Conservation (phyloP, 1,140 invertebrate species). For the Andricus grossulariae region DNA sequence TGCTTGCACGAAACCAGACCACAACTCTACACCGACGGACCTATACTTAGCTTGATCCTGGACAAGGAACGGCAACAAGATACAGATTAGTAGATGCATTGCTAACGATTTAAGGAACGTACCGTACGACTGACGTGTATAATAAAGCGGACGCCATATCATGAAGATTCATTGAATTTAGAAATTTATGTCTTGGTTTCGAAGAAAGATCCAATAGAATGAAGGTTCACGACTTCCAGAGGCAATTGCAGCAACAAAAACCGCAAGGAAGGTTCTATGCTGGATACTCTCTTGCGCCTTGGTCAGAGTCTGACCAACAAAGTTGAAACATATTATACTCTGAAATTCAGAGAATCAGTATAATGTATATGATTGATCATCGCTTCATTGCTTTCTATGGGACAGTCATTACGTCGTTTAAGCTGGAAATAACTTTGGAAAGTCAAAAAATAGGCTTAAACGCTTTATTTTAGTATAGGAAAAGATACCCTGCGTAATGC, state of each 20-base stretch:
- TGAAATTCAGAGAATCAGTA: background rate
- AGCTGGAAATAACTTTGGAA: slow-evolving; percentile 1
- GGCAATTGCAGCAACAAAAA: background rate
- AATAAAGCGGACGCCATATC: slow-evolving; percentile 71
- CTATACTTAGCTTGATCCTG: slow-evolving; percentile 73
- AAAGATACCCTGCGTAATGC: background rate
- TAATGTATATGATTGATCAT: background rate
- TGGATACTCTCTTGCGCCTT: background rate
- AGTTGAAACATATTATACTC: background rate
- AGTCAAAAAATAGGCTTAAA: background rate
- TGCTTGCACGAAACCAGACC: slow-evolving; percentile 81
- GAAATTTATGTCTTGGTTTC: slow-evolving; percentile 68
- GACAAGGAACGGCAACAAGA: slow-evolving; percentile 39
- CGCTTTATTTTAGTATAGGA: background rate
- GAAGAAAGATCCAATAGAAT: background rate
- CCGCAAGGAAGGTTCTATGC: background rate
- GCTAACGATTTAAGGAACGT: slow-evolving; percentile 33
- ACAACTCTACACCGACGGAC: slow-evolving; percentile 75
- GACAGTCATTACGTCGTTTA: background rate
- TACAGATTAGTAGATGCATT: slow-evolving; percentile 36
- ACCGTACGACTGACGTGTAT: slow-evolving; percentile 38
- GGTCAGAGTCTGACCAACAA: no score
- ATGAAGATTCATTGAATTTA: slow-evolving; percentile 68
- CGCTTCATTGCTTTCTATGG: background rate
- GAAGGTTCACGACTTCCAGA: background rate